phyloP scores from a whole-genome alignment of 2,797 vertebrate genomes.

The Sternotherus odoratus region DNA sequence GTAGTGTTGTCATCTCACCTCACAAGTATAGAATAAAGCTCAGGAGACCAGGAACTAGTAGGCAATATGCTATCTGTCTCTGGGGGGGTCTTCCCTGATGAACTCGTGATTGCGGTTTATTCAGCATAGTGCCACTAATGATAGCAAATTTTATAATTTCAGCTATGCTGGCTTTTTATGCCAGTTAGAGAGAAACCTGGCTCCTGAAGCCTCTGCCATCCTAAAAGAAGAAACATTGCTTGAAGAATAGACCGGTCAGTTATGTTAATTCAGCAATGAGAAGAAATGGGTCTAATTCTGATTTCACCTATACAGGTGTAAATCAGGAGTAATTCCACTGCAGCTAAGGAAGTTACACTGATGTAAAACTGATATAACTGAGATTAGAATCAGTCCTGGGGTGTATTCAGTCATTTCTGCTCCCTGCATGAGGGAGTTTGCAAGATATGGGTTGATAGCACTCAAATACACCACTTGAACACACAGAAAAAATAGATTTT shows the following conservation, averaged over 20 bases:
- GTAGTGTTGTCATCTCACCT: not conserved
- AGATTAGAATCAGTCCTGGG: not conserved
- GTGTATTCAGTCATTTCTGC: not conserved
- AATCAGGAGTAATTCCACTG: not conserved
- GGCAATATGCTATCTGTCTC: not conserved
- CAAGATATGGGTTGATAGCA: not conserved
- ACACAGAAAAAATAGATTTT: not conserved
- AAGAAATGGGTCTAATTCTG: conserved; percentile 23
- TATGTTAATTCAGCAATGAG: conserved; percentile 1
- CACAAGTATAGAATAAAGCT: not conserved
- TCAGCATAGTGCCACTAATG: not conserved
- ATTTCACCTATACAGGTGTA: conserved; percentile 38
- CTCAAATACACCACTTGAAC: not conserved
- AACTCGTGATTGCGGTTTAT: not conserved
- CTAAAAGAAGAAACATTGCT: not conserved
- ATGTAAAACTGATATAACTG: not conserved
- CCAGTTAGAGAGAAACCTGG: not conserved
- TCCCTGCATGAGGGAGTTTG: not conserved
- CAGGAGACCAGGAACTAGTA: not conserved
- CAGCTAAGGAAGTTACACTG: not conserved
- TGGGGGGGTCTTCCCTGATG: not conserved
- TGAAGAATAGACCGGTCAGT: conserved; percentile 34
- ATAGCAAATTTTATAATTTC: conserved; percentile 37
- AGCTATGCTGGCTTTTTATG: conserved; percentile 20
- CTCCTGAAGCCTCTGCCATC: conserved; percentile 2